Evolutionary conservation across 2,888 invertebrate species (phyloP), one percentile per base, ranked within the genome.

Genomic region (Ephialtes manifestator): DNA sequence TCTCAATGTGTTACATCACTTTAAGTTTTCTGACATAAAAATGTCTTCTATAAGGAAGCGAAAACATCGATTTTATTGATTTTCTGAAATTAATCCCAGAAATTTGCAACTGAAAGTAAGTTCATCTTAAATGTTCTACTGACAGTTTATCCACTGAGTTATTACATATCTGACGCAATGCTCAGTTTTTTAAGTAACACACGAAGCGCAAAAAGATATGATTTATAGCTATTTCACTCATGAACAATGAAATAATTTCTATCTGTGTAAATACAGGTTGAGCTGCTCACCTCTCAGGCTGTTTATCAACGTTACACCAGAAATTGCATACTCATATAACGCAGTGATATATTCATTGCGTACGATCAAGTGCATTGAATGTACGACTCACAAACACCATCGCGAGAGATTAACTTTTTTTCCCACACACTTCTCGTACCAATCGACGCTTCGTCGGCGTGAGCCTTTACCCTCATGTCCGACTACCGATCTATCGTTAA

Each of bases 391-490:
- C 53, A 20, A 20, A 60, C 60, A 72, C 58, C 43, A 58, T 58
- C 82, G 81, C 68, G 82, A 65, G 86, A 83, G 83, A 88, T 86
- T 87, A 81, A 77, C 81, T 85, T 87, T 84, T 87, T 86, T 78
- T 76, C 46, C 60, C 60, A 70, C 43, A 65, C 70, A 65, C 58
- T 28, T n/a, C 58, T 58, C 58, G 82, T 76, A 51, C 83, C 88
- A 83, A 88, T 87, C 86, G 86, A 83, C 72, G 83, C 48, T 74
- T 65, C 71, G 70, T 81, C 76, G 28, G 39, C 35, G 20, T 39
- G 68, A 39, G 81, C 46, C 35, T 53, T 46, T 51, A 76, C 78
- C 67, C 76, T 55, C 58, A 15, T 43, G 35, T n/a, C n/a, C 58
- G 72, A 72, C 72, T 58, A 58, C 58, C 70, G 35, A 82, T 87